phyloP scores from a whole-genome alignment of 2,113 vertebrate species.

The Anhinga anhinga region DNA sequence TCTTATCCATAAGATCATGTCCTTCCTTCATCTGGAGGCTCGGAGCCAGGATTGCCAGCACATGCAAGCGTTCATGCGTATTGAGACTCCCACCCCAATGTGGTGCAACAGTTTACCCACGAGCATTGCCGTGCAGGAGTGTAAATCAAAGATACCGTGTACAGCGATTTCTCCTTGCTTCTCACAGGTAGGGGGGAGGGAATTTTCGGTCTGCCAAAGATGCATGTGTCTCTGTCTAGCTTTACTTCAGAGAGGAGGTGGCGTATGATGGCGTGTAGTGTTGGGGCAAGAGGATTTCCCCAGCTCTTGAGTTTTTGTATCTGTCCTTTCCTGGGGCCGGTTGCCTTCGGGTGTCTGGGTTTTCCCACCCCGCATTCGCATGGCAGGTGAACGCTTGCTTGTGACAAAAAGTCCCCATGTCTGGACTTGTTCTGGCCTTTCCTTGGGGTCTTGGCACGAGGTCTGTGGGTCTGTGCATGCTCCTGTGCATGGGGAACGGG shows the following conservation, averaged over 20 bases:
- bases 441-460: not conserved
- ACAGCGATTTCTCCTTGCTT: not conserved
- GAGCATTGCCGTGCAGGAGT: rapidly evolving
- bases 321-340: not conserved
- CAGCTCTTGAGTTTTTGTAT: not conserved
- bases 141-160: rapidly evolving
- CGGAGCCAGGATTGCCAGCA: not conserved
- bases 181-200: not conserved
- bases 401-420: no score
- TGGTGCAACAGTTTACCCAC: not conserved
- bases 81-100: not conserved
- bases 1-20: not conserved
- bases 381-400: not conserved
- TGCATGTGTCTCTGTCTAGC: not conserved
- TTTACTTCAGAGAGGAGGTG: not conserved
- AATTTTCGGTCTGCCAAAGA: not conserved
- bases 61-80: rapidly evolving
- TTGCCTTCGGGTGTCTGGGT: rapidly evolving
- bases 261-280: not conserved
- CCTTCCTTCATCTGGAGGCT: not conserved
- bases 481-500: not conserved
- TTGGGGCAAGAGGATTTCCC: not conserved
- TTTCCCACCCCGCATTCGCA: not conserved
- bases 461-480: not conserved
- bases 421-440: not conserved